Evolutionary conservation across 1,140 invertebrate genomes (phyloP).

Genomic region (Varroa destructor): DNA sequence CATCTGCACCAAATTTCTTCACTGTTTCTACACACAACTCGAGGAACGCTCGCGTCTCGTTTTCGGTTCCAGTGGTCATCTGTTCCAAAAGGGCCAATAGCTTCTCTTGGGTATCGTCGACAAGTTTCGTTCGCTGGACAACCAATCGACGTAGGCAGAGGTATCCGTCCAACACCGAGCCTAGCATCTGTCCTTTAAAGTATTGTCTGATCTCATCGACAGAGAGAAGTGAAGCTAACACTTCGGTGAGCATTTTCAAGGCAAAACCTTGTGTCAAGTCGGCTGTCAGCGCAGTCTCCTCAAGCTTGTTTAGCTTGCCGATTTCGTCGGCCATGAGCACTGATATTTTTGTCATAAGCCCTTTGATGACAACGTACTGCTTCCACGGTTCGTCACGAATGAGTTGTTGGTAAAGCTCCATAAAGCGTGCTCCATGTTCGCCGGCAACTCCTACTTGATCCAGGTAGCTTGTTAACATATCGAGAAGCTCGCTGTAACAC

Average conservation of each 20-base stretch:
- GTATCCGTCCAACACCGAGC: constrained; percentile 82
- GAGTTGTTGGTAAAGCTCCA: constrained; percentile 67
- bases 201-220: constrained; percentile 60
- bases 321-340: constrained; percentile 75
- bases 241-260: constrained; percentile 67
- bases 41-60: constrained; percentile 93
- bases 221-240: constrained; percentile 59
- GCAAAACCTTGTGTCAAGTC: constrained; percentile 84
- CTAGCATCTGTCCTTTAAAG: constrained; percentile 75
- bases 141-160: constrained; percentile 73
- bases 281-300: constrained; percentile 79
- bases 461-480: constrained; percentile 73
- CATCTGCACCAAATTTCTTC: constrained; percentile 76
- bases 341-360: constrained; percentile 68
- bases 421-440: constrained; percentile 80
- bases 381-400: constrained; percentile 58
- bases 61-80: constrained; percentile 87
- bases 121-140: constrained; percentile 80
- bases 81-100: constrained; percentile 83
- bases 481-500: constrained; percentile 49
- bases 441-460: constrained; percentile 67
- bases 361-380: constrained; percentile 64
- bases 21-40: constrained; percentile 89
- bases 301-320: constrained; percentile 63
- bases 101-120: constrained; percentile 93